Evolutionary conservation across 2,797 vertebrate genomes (phyloP).

Genomic region (Danio kyathit): DNA sequence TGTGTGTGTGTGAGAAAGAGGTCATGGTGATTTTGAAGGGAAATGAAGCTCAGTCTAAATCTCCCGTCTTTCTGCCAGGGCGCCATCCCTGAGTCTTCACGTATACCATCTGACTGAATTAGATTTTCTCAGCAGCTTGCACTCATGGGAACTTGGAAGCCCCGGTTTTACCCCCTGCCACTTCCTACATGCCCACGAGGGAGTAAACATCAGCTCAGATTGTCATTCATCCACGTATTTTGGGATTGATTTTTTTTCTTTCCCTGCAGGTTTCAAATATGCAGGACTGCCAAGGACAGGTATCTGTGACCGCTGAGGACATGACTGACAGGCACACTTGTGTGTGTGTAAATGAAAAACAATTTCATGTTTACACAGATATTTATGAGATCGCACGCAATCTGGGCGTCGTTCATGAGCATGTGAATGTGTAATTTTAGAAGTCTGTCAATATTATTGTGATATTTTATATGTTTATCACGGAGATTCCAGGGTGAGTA

Average conservation of each 20-base stretch:
- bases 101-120: slow-evolving; percentile 34
- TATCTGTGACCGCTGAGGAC: slow-evolving; percentile 5
- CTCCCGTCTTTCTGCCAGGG: slow-evolving; percentile 36
- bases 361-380: neutral
- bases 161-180: slow-evolving; percentile 24
- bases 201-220: slow-evolving; percentile 48
- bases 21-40: slow-evolving; percentile 35
- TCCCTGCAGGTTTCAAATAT: slow-evolving; percentile 8
- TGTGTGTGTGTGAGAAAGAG: slow-evolving; percentile 31
- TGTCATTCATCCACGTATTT: slow-evolving; percentile 36
- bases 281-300: slow-evolving; percentile 8
- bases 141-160: slow-evolving; percentile 48
- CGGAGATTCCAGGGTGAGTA: neutral
- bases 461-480: slow-evolving; percentile 10
- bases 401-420: neutral
- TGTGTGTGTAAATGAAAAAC: slow-evolving; percentile 12
- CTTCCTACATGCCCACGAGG: slow-evolving; percentile 22
- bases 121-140: slow-evolving; percentile 44
- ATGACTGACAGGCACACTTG: slow-evolving; percentile 10
- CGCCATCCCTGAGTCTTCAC: slow-evolving; percentile 49
- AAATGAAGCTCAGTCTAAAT: slow-evolving; percentile 51
- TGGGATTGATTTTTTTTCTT: neutral
- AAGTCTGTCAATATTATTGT: slow-evolving; percentile 20
- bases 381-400: neutral
- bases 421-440: neutral